Percentiles rank a stretch among this genome's conserved stretches.
These are phyloP conservation scores for Mellivora capensis DNA, from an alignment of 2,113 vertebrate species.

Conservation along the genomic window DNA sequence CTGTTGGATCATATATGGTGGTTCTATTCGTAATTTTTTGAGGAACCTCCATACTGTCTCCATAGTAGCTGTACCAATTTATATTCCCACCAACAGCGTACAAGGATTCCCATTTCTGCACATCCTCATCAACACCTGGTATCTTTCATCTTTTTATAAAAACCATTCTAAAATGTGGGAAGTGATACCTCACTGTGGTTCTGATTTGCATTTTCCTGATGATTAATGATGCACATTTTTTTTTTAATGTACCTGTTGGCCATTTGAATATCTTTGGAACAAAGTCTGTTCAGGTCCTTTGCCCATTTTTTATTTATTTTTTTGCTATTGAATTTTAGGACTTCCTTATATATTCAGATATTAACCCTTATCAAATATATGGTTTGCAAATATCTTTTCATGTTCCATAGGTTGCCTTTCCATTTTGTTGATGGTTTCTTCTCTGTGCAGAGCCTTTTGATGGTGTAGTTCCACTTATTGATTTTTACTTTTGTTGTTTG, in stretches of 20 bases:
- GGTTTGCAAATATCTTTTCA: background rate
- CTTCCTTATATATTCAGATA: background rate
- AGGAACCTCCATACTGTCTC: background rate
- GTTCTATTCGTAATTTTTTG: background rate
- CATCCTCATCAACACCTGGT: background rate
- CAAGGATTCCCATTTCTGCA: background rate
- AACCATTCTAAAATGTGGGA: background rate
- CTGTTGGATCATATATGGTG: background rate
- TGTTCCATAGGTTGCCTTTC: background rate
- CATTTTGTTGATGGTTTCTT: background rate
- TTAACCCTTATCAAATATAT: background rate
- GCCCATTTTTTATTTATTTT: background rate
- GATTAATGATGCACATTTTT: background rate
- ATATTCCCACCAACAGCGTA: background rate
- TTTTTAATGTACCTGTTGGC: background rate
- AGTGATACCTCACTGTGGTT: background rate
- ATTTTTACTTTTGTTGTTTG: background rate
- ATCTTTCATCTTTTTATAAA: background rate
- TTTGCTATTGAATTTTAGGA: background rate
- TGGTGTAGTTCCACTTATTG: background rate
- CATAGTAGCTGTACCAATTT: background rate
- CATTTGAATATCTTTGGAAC: background rate
- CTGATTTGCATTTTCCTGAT: background rate
- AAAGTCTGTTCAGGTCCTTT: background rate
- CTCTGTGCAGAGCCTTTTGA: background rate